Evolutionary conservation across 2,888 invertebrate genomes (phyloP), one percentile per base, ranked within the genome.

Genomic region (Fissipunctia ypsillon): DNA sequence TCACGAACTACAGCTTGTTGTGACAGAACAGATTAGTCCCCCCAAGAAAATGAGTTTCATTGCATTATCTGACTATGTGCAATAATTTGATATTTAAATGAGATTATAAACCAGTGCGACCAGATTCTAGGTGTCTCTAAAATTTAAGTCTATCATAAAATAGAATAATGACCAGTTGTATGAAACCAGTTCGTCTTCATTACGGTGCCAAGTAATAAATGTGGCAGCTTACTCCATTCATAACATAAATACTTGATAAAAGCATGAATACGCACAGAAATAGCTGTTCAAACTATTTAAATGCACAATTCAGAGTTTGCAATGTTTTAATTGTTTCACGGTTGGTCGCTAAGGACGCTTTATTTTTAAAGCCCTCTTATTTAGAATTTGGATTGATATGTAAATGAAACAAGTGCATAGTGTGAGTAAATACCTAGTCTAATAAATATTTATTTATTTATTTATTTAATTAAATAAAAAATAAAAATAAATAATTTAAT

Each of bases 201-300:
- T 60, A n/a, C 61, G 25, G 50, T 84, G 82, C 82, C 81, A 81
- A 84, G 66, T 43, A 67, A 71, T 83, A 76, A 84, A 73, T 43
- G 73, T 57, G 56, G 64, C 69, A 63, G 54, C 56, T 68, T 60
- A 64, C 56, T 45, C 31, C 22, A n/a, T 69, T 67, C 59, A 66
- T 59, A 31, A 70, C 60, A 59, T 57, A 50, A 73, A 57, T 50
- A 79, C 59, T 54, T 35, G 3, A 54, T 65, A 31, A 65, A 45
- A 72, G 50, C 25, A 38, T 59, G 52, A 43, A 70, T 22, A 31
- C 28, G 1, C 56, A n/a, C 31, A 56, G 31, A 68, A 67, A 80
- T 71, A 69, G 64, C 25, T 56, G 67, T 35, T 12, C 19, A 25
- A 59, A 68, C 68, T 38, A 66, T 66, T 72, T 54, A 69, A 73